Evolutionary conservation across 1,140 invertebrate species (phyloP).

Genomic region (Drosophila baimaii): DNA sequence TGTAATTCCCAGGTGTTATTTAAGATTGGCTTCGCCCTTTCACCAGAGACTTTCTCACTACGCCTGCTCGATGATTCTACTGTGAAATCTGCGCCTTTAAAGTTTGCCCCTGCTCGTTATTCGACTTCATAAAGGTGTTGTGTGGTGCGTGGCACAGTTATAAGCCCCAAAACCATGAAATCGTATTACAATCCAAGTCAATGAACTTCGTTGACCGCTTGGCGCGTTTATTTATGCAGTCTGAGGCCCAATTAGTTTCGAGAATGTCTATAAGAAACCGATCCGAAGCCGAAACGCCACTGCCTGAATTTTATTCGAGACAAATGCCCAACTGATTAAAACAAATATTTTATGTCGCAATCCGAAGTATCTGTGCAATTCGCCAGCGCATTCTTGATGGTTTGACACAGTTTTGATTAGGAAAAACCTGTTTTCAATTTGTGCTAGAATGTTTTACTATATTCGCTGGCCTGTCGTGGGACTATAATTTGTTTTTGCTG

Average conservation of each 20-base stretch:
- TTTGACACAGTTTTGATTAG: conserved; percentile 58
- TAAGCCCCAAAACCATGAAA: conserved; percentile 53
- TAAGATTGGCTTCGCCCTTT: conserved; percentile 20
- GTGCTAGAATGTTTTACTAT: conserved; percentile 35
- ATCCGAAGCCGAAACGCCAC: conserved; percentile 1
- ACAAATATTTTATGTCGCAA: conserved; percentile 47
- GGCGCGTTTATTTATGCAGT: conserved; percentile 48
- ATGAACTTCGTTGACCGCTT: conserved; percentile 39
- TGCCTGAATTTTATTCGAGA: conserved; percentile 53
- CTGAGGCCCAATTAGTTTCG: conserved; percentile 66
- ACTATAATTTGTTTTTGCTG: conserved; percentile 29
- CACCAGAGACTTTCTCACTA: conserved; percentile 37
- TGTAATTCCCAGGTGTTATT: neutral
- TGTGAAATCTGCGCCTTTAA: conserved; percentile 12
- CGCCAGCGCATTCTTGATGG: conserved; percentile 53
- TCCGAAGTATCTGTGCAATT: conserved; percentile 59
- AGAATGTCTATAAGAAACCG: conserved; percentile 28
- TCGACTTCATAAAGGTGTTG: conserved; percentile 19
- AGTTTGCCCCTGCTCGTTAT: neutral
- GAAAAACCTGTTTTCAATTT: conserved; percentile 57
- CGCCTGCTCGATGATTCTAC: conserved; percentile 4
- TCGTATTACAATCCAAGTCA: conserved; percentile 52
- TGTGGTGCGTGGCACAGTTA: conserved; percentile 57
- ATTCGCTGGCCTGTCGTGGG: conserved; percentile 11
- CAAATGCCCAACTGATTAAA: conserved; percentile 43